Conservation (phyloP, 1,140 invertebrate species). For the Propsilocerus akamusi region DNA sequence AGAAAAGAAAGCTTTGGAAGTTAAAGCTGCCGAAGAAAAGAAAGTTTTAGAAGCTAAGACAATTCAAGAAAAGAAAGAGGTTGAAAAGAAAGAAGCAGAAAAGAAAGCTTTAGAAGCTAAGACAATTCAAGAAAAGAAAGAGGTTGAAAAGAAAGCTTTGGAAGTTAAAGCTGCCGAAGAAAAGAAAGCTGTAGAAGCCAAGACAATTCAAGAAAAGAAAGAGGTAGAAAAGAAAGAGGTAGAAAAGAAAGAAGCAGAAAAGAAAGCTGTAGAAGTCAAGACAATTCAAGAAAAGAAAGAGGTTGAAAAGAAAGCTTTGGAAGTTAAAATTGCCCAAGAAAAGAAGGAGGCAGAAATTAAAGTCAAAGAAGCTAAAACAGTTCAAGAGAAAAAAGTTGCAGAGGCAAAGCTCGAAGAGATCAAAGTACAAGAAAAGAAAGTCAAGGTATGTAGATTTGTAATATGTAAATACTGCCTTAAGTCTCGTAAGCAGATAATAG, state of each 20-base stretch:
- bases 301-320: conserved; percentile 18
- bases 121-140: conserved; percentile 26
- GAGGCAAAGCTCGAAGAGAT: conserved; percentile 20
- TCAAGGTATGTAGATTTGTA: conserved; percentile 14
- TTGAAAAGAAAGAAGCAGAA: conserved; percentile 15
- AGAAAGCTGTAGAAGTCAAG: conserved; percentile 14
- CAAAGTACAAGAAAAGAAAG: conserved; percentile 26
- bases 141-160: conserved; percentile 14
- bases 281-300: conserved; percentile 13
- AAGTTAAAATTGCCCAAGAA: conserved; percentile 14
- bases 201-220: conserved; percentile 27
- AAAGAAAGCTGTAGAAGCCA: conserved; percentile 19
- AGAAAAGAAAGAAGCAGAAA: conserved; percentile 14
- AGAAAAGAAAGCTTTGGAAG: conserved; percentile 24
- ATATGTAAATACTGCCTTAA: no score
- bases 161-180: conserved; percentile 13
- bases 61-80: conserved; percentile 17
- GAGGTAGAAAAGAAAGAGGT: conserved; percentile 15
- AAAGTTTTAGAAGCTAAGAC: no score
- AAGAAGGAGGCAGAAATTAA: conserved; percentile 19
- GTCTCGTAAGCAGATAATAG: no score
- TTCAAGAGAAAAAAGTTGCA: conserved; percentile 15
- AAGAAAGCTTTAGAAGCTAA: conserved; percentile 22
- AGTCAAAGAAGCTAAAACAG: conserved; percentile 26
- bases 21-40: conserved; percentile 17